Conservation (phyloP, 1,140 invertebrate genomes). For the Caerostris darwini region DNA sequence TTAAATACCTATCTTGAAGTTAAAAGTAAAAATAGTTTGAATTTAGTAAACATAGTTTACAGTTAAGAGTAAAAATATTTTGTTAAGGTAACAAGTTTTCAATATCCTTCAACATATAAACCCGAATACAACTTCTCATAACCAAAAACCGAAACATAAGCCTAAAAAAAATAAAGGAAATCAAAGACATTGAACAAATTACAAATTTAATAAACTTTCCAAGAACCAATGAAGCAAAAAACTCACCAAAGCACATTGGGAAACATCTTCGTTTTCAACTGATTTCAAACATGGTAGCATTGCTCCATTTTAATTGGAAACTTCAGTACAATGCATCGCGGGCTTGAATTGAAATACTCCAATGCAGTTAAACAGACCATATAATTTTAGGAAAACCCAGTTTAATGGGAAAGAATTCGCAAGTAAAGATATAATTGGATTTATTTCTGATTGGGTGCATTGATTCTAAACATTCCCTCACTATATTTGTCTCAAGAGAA, state of each 20-base stretch:
- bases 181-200: neutral
- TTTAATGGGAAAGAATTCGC: conserved; percentile 31
- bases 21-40: too few relatives aligned
- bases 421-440: conserved; percentile 34
- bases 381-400: neutral
- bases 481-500: neutral
- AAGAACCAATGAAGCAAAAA: too few relatives aligned
- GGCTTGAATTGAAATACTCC: neutral
- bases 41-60: too few relatives aligned
- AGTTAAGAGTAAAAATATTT: too few relatives aligned
- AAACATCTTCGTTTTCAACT: neutral
- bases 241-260: too few relatives aligned
- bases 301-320: conserved; percentile 7
- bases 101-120: too few relatives aligned
- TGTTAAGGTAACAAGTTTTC: too few relatives aligned
- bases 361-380: conserved; percentile 7
- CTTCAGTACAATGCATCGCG: neutral
- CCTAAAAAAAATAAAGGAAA: neutral
- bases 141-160: neutral
- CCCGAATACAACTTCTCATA: too few relatives aligned
- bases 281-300: neutral
- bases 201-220: neutral
- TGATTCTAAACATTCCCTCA: conserved; percentile 1
- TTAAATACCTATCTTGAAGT: too few relatives aligned
- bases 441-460: conserved; percentile 17